phyloP scores from a whole-genome alignment of 2,888 invertebrate species.

The Tipula confusa region DNA sequence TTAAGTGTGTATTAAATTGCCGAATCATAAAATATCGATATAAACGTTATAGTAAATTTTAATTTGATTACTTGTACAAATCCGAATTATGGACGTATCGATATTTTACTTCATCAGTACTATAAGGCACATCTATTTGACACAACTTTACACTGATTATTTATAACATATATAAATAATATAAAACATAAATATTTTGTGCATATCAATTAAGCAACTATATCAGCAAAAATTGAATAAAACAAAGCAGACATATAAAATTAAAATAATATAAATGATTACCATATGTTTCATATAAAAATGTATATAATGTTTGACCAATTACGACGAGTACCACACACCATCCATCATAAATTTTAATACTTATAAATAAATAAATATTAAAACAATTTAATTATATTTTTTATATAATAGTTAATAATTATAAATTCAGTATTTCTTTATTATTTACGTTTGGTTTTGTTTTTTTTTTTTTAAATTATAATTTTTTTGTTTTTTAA shows the following conservation, averaged over 20 bases:
- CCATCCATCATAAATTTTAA: background rate
- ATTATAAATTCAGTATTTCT: conserved; percentile 25
- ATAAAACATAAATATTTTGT: background rate
- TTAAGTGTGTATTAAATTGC: background rate
- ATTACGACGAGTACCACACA: background rate
- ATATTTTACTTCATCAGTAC: background rate
- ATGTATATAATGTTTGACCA: background rate
- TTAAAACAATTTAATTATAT: conserved; percentile 3
- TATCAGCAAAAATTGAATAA: background rate
- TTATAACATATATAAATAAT: background rate
- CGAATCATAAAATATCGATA: background rate
- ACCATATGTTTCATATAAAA: background rate
- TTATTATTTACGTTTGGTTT: conserved; percentile 1
- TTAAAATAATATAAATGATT: background rate
- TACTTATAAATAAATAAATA: background rate
- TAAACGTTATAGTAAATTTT: background rate
- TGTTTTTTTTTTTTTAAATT: background rate
- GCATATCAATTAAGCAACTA: background rate
- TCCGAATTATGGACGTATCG: background rate
- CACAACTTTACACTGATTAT: background rate
- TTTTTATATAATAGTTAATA: conserved; percentile 14
- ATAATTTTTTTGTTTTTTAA: background rate
- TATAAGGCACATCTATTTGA: too few species aligned
- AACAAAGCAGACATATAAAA: background rate
- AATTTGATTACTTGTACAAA: too few species aligned